These are phyloP conservation scores for Axea sp. DNA, from an alignment of 2,888 invertebrate species.

Conservation along the genomic window DNA sequence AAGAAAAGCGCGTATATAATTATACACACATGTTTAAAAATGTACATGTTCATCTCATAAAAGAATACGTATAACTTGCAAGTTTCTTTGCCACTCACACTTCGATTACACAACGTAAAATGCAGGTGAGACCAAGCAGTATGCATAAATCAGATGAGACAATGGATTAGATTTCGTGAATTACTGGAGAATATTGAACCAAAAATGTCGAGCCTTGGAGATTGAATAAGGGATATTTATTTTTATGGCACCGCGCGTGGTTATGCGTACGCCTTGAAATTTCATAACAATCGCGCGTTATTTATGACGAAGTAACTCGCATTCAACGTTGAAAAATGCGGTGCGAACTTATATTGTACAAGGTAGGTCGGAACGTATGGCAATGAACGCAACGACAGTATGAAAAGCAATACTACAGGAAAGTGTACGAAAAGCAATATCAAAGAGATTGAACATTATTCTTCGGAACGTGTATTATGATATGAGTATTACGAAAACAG, in stretches of 20 bases:
- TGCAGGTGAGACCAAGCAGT: constrained; percentile 49
- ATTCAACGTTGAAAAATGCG: constrained; percentile 36
- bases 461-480: constrained; percentile 22
- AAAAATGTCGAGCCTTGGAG: constrained; percentile 41
- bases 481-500: constrained; percentile 15
- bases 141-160: constrained; percentile 42
- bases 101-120: constrained; percentile 45
- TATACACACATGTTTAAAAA: too few species aligned
- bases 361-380: constrained; percentile 11
- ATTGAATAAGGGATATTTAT: constrained; percentile 54
- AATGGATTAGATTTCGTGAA: constrained; percentile 52
- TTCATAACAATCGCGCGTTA: constrained; percentile 51
- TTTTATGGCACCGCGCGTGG: constrained; percentile 38
- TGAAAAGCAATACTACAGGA: constrained; percentile 28
- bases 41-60: too few species aligned
- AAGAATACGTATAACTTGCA: too few species aligned
- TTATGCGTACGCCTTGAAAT: constrained; percentile 41
- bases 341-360: constrained; percentile 30
- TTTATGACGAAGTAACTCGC: constrained; percentile 45
- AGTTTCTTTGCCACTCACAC: constrained; percentile 49
- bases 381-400: constrained; percentile 18
- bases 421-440: constrained; percentile 36
- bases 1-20: too few species aligned
- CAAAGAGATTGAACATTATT: constrained; percentile 30
- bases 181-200: constrained; percentile 42